Conservation (phyloP, 2,797 vertebrate species). For the Aldrovandia affinis region DNA sequence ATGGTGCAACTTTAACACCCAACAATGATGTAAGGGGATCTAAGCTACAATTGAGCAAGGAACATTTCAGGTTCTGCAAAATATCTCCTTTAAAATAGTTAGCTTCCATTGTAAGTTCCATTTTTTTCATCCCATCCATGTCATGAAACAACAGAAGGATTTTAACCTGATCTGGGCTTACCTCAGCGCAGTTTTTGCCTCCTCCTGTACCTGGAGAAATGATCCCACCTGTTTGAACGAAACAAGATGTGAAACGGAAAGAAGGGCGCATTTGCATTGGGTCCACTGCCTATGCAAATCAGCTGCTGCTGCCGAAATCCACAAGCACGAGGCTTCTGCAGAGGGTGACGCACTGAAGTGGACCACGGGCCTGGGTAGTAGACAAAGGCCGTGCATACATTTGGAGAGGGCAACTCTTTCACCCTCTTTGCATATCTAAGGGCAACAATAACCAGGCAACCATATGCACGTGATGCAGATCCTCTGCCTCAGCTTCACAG, state of each 20-base stretch:
- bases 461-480: slow-evolving; percentile 60
- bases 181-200: slow-evolving; percentile 54
- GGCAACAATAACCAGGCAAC: slow-evolving; percentile 83
- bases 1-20: not conserved
- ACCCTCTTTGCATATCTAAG: slow-evolving; percentile 62
- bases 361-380: slow-evolving; percentile 45
- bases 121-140: not conserved
- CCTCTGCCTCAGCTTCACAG: slow-evolving; percentile 54
- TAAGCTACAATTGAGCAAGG: not conserved
- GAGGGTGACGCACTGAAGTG: slow-evolving; percentile 40
- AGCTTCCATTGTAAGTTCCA: not conserved
- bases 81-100: not conserved
- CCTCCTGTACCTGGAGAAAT: slow-evolving; percentile 39
- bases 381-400: slow-evolving; percentile 36
- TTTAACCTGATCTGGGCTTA: slow-evolving; percentile 51
- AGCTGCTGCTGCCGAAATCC: slow-evolving; percentile 43
- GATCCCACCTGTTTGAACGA: slow-evolving; percentile 67
- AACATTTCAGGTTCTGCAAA: no score
- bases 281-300: slow-evolving; percentile 75
- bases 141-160: not conserved
- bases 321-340: slow-evolving; percentile 41
- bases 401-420: slow-evolving; percentile 57
- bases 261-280: slow-evolving; percentile 70
- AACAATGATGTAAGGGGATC: not conserved
- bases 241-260: slow-evolving; percentile 57